phyloP scores from a whole-genome alignment of 2,888 invertebrate species.

The Trachelus iudaicus region DNA sequence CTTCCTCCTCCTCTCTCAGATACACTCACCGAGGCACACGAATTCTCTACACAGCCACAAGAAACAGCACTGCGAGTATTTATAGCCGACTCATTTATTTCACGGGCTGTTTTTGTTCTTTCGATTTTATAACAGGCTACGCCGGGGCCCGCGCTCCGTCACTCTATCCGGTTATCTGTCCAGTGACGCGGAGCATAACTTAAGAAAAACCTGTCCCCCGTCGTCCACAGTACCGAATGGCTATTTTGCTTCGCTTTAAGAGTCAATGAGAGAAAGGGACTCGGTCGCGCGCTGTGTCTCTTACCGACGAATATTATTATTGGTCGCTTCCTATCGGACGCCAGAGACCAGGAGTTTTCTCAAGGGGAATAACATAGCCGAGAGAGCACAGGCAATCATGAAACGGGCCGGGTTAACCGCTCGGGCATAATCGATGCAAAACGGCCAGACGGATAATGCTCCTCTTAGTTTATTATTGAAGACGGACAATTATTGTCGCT shows the following conservation, averaged over 20 bases:
- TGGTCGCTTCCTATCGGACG: neutral
- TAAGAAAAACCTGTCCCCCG: conserved; percentile 9
- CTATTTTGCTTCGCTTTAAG: neutral
- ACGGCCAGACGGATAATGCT: neutral
- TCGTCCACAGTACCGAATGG: neutral
- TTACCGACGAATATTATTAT: neutral
- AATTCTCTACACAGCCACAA: neutral
- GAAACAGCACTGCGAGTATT: conserved; percentile 3
- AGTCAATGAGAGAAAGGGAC: neutral
- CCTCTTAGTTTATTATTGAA: neutral
- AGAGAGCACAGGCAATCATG: neutral
- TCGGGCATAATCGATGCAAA: neutral
- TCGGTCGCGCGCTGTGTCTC: neutral
- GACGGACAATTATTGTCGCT: neutral
- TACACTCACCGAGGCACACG: neutral
- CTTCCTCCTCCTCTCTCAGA: neutral
- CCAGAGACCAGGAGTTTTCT: neutral
- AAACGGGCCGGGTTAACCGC: neutral
- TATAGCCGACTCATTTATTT: conserved; percentile 17
- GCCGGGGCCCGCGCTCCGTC: conserved; percentile 4
- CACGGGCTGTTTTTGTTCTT: conserved; percentile 18
- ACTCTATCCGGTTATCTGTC: conserved; percentile 8
- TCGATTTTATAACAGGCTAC: conserved; percentile 21
- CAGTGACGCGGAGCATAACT: conserved; percentile 3
- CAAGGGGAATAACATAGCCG: neutral